Evolutionary conservation across 2,888 invertebrate species (phyloP), one percentile per base, ranked within the genome.

Genomic region (Eupithecia abbreviata): DNA sequence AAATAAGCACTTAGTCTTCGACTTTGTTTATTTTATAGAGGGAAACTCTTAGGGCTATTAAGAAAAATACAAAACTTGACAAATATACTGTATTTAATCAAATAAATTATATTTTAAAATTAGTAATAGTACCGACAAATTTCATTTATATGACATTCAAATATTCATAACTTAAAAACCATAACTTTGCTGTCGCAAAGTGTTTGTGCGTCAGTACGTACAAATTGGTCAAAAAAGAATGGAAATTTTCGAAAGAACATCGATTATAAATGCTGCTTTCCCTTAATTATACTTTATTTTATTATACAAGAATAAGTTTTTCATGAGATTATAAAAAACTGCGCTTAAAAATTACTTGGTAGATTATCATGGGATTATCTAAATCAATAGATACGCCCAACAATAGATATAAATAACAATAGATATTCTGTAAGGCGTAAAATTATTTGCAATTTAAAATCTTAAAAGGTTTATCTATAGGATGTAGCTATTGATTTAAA

Each of bases 41-140:
- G 30, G 1, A 30, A 30, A 30, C 0, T 30, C 30, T 30, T 18
- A 58, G 30, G 18, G 30, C 3, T 30, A 49, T 43, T 9, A 84
- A 80, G 43, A 82, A 85, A 83, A 82, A 82, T 82, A 82, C 82
- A 80, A 81, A 79, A 75, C 83, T 83, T 83, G 94, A 94, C 94
- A 94, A 94, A 94, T 94, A 94, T 94, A 94, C 90, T 93, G 91
- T 91, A 93, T 93, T 94, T 90, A 91, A 90, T 89, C 91, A 92
- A 93, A 93, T 93, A 93, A 94, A 93, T 93, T 93, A 94, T 87
- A 93, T 89, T 92, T 58, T 89, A 90, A 86, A 91, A 90, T 92
- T 91, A 92, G 90, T 91, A 92, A 90, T 89, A 92, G 84, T 86
- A 91, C 91, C 90, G 90, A 92, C 90, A 90, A 90, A 92, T 92